phyloP scores from a whole-genome alignment of 1,140 invertebrate genomes.

The Ditylenchus dipsaci region DNA sequence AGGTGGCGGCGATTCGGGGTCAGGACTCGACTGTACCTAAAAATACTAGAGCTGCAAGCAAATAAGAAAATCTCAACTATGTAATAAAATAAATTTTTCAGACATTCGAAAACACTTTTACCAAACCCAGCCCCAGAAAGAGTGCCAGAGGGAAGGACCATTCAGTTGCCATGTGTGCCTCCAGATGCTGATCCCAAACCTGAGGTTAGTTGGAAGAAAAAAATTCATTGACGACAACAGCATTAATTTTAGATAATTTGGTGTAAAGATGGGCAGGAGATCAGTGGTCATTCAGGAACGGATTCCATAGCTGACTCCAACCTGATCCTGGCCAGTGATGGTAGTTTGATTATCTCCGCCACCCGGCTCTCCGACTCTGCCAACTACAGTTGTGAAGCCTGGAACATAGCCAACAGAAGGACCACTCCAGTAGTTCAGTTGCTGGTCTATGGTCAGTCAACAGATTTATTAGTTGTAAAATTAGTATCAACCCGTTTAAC shows the following conservation, averaged over 20 bases:
- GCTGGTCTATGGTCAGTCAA: conserved; percentile 82
- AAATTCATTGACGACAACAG: not conserved
- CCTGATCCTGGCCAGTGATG: conserved; percentile 76
- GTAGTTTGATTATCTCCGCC: conserved; percentile 80
- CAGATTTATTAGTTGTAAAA: too few relatives aligned
- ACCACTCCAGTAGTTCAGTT: conserved; percentile 78
- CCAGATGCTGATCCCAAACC: conserved; percentile 79
- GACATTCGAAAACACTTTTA: conserved; percentile 63
- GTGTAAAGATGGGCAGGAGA: conserved; percentile 60
- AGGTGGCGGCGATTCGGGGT: too few relatives aligned
- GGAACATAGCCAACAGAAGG: conserved; percentile 82
- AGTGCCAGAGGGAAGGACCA: conserved; percentile 76
- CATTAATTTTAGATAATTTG: conserved; percentile 59
- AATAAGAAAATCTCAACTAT: not conserved
- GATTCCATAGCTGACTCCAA: conserved; percentile 65
- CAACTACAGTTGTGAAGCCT: conserved; percentile 93
- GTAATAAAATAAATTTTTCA: too few relatives aligned
- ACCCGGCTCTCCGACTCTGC: conserved; percentile 78
- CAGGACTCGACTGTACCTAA: too few relatives aligned
- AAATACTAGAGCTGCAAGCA: too few relatives aligned
- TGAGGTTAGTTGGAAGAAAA: conserved; percentile 62
- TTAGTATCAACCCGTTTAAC: too few relatives aligned
- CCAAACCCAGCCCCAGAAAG: conserved; percentile 71
- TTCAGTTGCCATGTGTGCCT: conserved; percentile 80
- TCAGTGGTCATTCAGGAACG: conserved; percentile 50